A percentile compares a stretch with the other conserved stretches of the same genome.
These are phyloP conservation scores for Cosmopolites sordidus DNA, from an alignment of 2,888 invertebrate species.

Conservation along the genomic window DNA sequence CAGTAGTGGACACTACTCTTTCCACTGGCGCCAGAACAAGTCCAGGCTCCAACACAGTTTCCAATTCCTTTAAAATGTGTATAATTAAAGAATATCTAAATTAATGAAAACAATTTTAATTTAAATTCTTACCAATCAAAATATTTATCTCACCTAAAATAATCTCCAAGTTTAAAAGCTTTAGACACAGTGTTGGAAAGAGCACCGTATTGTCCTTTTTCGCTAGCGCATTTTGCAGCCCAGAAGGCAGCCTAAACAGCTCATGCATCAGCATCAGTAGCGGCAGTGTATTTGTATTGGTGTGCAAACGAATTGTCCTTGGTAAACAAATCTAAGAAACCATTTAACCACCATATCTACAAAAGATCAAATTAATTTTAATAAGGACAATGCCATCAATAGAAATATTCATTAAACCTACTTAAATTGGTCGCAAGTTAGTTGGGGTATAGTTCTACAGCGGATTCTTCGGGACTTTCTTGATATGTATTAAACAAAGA, in stretches of 20 bases:
- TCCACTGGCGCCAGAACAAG: conserved; percentile 29
- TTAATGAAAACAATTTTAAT: background rate
- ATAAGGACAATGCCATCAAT: no score
- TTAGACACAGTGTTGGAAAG: conserved; percentile 27
- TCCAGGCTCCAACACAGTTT: conserved; percentile 28
- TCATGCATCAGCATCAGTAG: conserved; percentile 34
- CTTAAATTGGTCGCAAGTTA: conserved; percentile 32
- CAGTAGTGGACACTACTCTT: conserved; percentile 34
- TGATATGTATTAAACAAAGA: conserved; percentile 33
- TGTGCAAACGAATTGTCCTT: conserved; percentile 31
- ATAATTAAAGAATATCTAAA: conserved; percentile 29
- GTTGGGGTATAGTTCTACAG: conserved; percentile 35
- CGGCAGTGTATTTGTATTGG: conserved; percentile 35
- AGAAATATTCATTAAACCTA: no score
- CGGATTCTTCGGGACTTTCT: conserved; percentile 32
- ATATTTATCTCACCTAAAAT: conserved; percentile 19
- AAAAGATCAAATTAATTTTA: background rate
- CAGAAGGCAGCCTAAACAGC: conserved; percentile 33
- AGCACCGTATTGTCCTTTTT: conserved; percentile 16
- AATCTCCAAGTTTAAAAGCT: conserved; percentile 33
- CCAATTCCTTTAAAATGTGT: conserved; percentile 35
- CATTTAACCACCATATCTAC: conserved; percentile 31
- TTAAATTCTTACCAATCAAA: background rate
- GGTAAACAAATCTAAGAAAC: conserved; percentile 30
- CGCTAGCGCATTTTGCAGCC: conserved; percentile 31